phyloP scores from a whole-genome alignment of 2,797 vertebrate species.

The Jordanella pulchra region DNA sequence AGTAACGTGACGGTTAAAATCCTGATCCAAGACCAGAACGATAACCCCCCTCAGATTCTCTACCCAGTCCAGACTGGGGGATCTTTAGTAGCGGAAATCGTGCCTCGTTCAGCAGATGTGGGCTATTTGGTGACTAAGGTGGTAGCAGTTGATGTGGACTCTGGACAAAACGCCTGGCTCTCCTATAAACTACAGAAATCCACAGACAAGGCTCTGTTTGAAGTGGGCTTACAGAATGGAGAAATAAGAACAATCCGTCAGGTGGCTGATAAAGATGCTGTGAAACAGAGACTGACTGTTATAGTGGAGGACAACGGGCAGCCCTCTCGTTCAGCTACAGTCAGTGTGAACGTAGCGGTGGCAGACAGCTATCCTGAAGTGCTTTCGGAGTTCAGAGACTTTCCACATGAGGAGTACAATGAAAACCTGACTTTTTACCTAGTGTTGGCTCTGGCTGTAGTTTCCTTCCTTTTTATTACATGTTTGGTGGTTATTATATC shows the following conservation, averaged over 20 bases:
- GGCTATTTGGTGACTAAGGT: slow-evolving; percentile 73
- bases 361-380: slow-evolving; percentile 75
- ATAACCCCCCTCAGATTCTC: not conserved
- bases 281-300: slow-evolving; percentile 58
- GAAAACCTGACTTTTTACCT: too few relatives aligned
- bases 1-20: too few relatives aligned
- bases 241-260: slow-evolving; percentile 68
- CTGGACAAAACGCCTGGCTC: slow-evolving; percentile 64
- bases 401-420: too few relatives aligned
- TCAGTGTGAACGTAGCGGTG: slow-evolving; percentile 73
- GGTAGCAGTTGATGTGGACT: slow-evolving; percentile 62
- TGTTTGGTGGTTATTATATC: too few relatives aligned
- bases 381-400: slow-evolving; percentile 27
- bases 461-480: too few relatives aligned
- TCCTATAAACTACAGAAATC: slow-evolving; percentile 74
- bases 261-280: slow-evolving; percentile 79
- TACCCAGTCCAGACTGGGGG: slow-evolving; percentile 15
- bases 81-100: slow-evolving; percentile 72
- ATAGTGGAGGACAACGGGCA: slow-evolving; percentile 74
- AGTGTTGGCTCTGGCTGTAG: too few relatives aligned
- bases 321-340: slow-evolving; percentile 76
- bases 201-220: slow-evolving; percentile 78
- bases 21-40: not conserved
- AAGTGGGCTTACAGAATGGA: slow-evolving; percentile 69
- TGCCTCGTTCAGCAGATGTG: slow-evolving; percentile 77